Percentiles rank a stretch among this genome's conserved stretches.
Conservation (phyloP, 2,113 vertebrate genomes). For the Diadophis punctatus region DNA sequence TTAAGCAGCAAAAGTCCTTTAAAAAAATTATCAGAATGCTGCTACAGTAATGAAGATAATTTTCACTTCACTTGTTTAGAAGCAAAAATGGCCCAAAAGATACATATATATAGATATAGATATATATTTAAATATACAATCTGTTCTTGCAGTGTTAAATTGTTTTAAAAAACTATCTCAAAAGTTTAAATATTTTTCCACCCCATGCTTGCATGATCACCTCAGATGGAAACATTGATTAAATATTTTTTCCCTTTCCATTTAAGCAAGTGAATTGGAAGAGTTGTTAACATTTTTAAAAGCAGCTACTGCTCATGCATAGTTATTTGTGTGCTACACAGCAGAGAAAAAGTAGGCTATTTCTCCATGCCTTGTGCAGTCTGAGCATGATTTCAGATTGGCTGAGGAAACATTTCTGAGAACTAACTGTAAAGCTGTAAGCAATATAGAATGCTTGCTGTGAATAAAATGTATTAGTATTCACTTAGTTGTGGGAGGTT, state of each 20-base stretch:
- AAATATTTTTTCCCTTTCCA: neutral
- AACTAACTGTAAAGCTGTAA: neutral
- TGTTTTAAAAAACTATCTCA: neutral
- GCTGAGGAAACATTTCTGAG: neutral
- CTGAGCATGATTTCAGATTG: slow-evolving; percentile 57
- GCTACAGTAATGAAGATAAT: neutral
- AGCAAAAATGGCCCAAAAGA: slow-evolving; percentile 1
- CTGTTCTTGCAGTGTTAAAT: neutral
- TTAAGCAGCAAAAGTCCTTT: slow-evolving; percentile 12
- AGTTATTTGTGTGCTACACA: slow-evolving; percentile 1
- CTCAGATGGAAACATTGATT: slow-evolving; percentile 1
- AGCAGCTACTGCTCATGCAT: neutral
- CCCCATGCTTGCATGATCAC: neutral
- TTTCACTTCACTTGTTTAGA: slow-evolving; percentile 19
- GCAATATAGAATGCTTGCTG: neutral
- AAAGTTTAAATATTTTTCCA: neutral
- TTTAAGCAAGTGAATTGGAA: neutral
- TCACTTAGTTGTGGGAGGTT: neutral
- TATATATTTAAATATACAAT: neutral
- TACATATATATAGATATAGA: neutral
- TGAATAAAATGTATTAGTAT: accelerated
- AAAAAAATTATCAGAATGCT: slow-evolving; percentile 8
- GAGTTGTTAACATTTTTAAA: neutral
- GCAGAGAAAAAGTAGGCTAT: neutral
- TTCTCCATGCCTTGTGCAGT: neutral